A percentile compares a stretch with the other conserved stretches of the same genome.
Conservation (phyloP, 2,888 invertebrate genomes). For the Diaperis boleti region DNA sequence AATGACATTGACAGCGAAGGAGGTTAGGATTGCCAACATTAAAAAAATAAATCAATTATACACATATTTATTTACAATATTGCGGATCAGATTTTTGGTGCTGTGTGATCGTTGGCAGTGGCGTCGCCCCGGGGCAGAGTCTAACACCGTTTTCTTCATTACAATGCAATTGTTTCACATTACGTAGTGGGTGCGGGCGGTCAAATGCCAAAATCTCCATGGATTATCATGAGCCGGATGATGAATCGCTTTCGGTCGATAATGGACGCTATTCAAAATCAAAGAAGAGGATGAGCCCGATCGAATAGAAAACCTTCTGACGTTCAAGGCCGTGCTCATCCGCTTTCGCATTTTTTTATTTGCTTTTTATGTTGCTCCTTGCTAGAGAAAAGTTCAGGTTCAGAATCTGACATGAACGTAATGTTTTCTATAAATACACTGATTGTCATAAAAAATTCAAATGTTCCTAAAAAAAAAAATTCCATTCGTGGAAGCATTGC, state of each 20-base stretch:
- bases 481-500: no score
- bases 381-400: conserved; percentile 30
- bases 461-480: no score
- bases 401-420: background rate
- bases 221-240: background rate
- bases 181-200: background rate
- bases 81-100: no score
- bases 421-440: background rate
- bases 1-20: no score
- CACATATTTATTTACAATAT: no score
- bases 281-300: background rate
- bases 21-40: no score
- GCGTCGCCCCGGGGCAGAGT: background rate
- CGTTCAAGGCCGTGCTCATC: conserved; percentile 23
- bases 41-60: no score
- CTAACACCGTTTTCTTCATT: conserved; percentile 8
- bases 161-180: conserved; percentile 12
- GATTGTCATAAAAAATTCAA: no score
- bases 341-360: conserved; percentile 12
- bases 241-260: conserved; percentile 3
- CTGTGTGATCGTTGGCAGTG: no score
- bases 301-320: background rate
- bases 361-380: conserved; percentile 1
- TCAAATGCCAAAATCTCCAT: conserved; percentile 4
- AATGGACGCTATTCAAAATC: background rate